These are phyloP conservation scores for Hyppa rectilinea DNA, from an alignment of 2,888 invertebrate species.

Conservation along the genomic window DNA sequence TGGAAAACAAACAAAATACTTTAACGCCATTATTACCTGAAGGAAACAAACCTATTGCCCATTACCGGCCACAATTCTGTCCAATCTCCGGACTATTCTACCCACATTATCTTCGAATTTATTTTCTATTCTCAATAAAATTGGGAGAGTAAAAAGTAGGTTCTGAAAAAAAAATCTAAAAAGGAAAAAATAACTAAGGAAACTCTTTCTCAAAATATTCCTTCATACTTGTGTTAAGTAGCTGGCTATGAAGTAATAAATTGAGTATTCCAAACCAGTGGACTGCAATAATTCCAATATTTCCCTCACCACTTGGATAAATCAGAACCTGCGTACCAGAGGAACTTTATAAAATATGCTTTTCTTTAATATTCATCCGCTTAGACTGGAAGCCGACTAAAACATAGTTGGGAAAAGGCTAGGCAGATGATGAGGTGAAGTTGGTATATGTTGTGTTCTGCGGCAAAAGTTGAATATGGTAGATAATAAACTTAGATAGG, in stretches of 20 bases:
- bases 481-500: background rate
- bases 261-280: constrained; percentile 57
- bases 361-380: constrained; percentile 21
- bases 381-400: too few relatives aligned
- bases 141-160: too few relatives aligned
- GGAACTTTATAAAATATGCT: constrained; percentile 29
- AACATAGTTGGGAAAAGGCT: too few relatives aligned
- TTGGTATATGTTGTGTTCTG: background rate
- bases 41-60: background rate
- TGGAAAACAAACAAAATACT: background rate
- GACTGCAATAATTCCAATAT: constrained; percentile 53
- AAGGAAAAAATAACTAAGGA: background rate
- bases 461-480: too few relatives aligned
- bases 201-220: constrained; percentile 1
- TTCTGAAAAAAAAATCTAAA: too few relatives aligned
- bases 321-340: constrained; percentile 16
- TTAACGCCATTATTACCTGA: background rate
- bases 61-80: constrained; percentile 16
- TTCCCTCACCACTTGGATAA: constrained; percentile 38
- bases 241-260: constrained; percentile 46
- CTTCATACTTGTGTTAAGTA: constrained; percentile 21
- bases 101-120: constrained; percentile 4
- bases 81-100: constrained; percentile 12
- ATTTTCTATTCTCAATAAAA: too few relatives aligned
- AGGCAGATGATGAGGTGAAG: too few relatives aligned